phyloP scores from a whole-genome alignment of 1,140 invertebrate genomes.

The Cherax quadricarinatus region DNA sequence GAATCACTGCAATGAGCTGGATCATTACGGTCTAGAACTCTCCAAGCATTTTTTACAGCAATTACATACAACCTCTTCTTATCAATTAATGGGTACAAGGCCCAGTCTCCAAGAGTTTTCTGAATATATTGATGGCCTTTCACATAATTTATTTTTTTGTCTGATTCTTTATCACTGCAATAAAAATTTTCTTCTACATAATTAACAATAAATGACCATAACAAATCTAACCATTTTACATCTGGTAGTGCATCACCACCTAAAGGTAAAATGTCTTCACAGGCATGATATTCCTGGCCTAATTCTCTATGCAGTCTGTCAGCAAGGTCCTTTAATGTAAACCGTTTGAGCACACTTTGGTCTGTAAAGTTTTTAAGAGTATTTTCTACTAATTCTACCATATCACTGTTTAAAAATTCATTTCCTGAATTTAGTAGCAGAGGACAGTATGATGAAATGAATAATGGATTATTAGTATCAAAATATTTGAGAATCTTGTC shows the following conservation, averaged over 20 bases:
- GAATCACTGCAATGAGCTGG: background rate
- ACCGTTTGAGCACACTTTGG: slow-evolving; percentile 13
- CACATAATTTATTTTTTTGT: background rate
- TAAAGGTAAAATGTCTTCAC: background rate
- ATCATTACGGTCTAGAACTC: background rate
- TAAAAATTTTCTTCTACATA: background rate
- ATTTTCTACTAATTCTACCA: background rate
- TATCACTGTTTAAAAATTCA: background rate
- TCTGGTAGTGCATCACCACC: background rate
- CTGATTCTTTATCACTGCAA: background rate
- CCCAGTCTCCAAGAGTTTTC: slow-evolving; percentile 18
- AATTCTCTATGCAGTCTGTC: background rate
- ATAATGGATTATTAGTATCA: slow-evolving; percentile 19
- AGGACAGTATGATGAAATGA: slow-evolving; percentile 10
- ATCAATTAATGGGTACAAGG: slow-evolving; percentile 12
- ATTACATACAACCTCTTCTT: background rate
- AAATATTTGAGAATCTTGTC: slow-evolving; percentile 16
- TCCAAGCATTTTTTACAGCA: slow-evolving; percentile 14
- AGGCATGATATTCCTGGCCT: background rate
- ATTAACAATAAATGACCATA: slow-evolving; percentile 16
- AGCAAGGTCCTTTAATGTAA: slow-evolving; percentile 12
- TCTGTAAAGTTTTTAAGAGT: background rate
- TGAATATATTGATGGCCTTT: background rate
- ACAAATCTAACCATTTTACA: background rate
- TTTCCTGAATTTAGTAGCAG: slow-evolving; percentile 24